Conservation (phyloP, 2,888 invertebrate species). For the Metalampra italica region DNA sequence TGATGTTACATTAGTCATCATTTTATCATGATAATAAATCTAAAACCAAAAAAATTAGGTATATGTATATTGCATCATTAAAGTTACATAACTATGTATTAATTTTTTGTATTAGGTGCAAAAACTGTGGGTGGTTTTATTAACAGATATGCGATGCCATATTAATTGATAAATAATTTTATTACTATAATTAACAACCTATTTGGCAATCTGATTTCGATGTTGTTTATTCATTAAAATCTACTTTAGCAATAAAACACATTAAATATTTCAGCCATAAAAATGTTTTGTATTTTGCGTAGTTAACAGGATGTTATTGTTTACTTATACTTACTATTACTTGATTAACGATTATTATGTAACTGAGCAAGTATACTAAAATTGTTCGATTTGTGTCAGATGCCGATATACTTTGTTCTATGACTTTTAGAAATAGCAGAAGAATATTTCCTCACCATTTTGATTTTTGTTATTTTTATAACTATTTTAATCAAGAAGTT, state of each 20-base stretch:
- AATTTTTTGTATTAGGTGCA: not conserved
- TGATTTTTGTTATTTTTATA: too few relatives aligned
- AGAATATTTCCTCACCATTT: too few relatives aligned
- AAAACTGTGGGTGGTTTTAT: not conserved
- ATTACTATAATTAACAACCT: not conserved
- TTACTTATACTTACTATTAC: too few relatives aligned
- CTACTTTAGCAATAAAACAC: not conserved
- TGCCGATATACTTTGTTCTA: too few relatives aligned
- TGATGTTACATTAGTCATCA: not conserved
- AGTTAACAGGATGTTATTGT: not conserved
- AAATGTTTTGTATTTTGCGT: not conserved
- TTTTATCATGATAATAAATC: not conserved
- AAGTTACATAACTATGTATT: not conserved
- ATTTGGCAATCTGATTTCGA: not conserved
- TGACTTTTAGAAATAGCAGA: too few relatives aligned
- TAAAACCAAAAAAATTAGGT: not conserved
- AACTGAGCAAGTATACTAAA: too few relatives aligned
- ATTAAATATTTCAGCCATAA: not conserved
- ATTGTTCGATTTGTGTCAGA: too few relatives aligned
- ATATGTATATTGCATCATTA: not conserved
- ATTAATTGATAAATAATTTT: not conserved
- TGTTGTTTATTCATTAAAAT: not conserved
- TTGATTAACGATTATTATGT: too few relatives aligned
- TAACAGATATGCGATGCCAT: not conserved
- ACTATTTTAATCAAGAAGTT: too few relatives aligned